phyloP scores from a whole-genome alignment of 2,888 invertebrate genomes.

The Himalopsyche tibetana region DNA sequence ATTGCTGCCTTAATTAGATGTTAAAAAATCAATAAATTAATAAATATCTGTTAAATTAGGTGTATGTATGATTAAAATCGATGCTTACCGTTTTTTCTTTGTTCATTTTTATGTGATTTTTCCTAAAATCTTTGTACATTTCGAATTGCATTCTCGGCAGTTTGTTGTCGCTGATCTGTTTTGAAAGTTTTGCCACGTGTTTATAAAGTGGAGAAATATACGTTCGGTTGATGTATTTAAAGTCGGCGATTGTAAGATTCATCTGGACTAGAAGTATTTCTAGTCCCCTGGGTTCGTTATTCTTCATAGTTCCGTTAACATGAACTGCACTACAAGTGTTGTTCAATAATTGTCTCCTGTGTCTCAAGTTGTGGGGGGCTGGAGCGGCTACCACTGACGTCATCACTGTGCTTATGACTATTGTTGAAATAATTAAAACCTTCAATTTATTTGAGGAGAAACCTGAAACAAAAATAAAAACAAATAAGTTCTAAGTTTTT shows the following conservation, averaged over 20 bases:
- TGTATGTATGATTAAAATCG: too few species aligned
- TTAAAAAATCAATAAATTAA: too few species aligned
- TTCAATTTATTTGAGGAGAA: conserved; percentile 50
- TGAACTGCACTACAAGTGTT: not conserved
- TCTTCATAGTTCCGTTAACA: not conserved
- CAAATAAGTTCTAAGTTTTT: not conserved
- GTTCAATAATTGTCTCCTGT: not conserved
- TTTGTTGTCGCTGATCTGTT: conserved; percentile 29
- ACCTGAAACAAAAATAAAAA: conserved; percentile 51
- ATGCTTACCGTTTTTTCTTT: conserved; percentile 47
- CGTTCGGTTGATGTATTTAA: conserved; percentile 36
- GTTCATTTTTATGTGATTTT: conserved; percentile 8
- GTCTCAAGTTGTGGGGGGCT: not conserved
- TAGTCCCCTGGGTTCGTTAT: not conserved
- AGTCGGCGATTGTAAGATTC: conserved; percentile 6
- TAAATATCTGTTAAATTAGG: too few species aligned
- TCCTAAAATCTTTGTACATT: not conserved
- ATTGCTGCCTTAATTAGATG: too few species aligned
- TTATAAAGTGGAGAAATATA: conserved; percentile 35
- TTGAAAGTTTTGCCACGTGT: conserved; percentile 11
- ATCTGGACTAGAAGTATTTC: not conserved
- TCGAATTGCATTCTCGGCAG: conserved; percentile 43
- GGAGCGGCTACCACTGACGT: conserved; percentile 31
- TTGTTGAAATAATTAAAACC: conserved; percentile 33
- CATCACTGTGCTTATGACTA: conserved; percentile 46